Base-by-base conservation (phyloP, 2,113 vertebrate species). In the Phrynosoma platyrhinos region DNA sequence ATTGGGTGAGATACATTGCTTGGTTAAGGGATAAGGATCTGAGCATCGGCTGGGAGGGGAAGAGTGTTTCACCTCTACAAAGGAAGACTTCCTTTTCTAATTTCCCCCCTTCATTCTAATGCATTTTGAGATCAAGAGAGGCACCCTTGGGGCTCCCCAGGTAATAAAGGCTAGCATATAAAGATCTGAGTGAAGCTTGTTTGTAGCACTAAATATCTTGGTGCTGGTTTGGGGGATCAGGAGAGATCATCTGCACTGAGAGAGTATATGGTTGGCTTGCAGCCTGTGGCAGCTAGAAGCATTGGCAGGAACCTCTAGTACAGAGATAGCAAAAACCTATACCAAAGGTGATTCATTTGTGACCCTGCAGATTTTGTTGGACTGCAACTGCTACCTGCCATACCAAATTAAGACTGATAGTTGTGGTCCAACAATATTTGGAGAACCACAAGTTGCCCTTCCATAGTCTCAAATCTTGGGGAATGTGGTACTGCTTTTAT, bases 11-110 rank as follows among this genome's bases (percentile, higher is more conserved):
- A 82, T 81, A 87, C 47, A 18, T 40, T 62, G 58, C 64, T 68
- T 68, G 40, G 52, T 64, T 86, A 80, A 86, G 52, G 64, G 25
- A 55, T 53, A 71, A 87, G 47, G 66, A 58, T 62, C 25, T 75
- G n/a, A 53, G 79, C 12, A 18, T 66, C 62, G 62, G 36, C 3
- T 58, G 40, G 42, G 72, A 55, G 36, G 58, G 9, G 3, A 27
- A 10, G 20, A 16, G 78, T 16, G 23, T 53, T 75, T 20, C 9
- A 82, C n/a, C 6, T 82, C 42, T 87, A 13, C 23, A 66, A 69
- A 87, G 9, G n/a, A 8, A 66, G 21, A 66, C 12, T 77, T 80
- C 55, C 40, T 53, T 87, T 82, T 68, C 58, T 75, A 82, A 75
- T 75, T 62, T 53, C 64, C n/a, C 64, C 30, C 76, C 23, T 2